Evolutionary conservation across 64 coral and sea anemone species (phyloP).

Genomic region (Orbicella faveolata): DNA sequence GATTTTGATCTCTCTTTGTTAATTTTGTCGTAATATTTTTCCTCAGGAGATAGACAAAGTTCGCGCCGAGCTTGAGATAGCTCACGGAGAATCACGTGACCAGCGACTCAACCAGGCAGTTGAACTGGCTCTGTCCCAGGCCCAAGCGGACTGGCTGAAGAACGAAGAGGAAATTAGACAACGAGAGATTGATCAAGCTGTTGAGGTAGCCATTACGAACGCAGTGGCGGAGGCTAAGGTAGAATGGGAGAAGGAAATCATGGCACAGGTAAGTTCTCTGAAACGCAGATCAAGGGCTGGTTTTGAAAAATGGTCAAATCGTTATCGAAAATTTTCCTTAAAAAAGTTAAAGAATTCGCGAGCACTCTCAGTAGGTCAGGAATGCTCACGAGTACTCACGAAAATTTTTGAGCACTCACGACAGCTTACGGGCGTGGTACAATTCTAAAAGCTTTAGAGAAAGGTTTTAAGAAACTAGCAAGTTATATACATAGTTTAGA

Average conservation of each 20-base stretch:
- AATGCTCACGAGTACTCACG: neutral
- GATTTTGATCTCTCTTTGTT: neutral
- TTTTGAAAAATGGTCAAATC: neutral
- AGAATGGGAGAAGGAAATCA: constrained; percentile 79
- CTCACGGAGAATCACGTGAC: constrained; percentile 4
- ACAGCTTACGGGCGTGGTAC: too few relatives aligned
- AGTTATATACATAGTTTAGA: too few relatives aligned
- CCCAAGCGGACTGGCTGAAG: constrained; percentile 73
- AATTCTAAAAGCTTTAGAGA: too few relatives aligned
- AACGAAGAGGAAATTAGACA: constrained; percentile 76
- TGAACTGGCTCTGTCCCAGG: constrained; percentile 62
- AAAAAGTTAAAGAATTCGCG: neutral
- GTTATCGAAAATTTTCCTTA: neutral
- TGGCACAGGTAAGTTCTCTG: constrained; percentile 19
- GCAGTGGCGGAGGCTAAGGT: constrained; percentile 84
- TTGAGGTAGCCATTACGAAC: constrained; percentile 82
- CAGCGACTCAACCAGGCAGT: constrained; percentile 61
- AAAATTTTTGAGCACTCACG: neutral
- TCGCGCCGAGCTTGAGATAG: constrained; percentile 51
- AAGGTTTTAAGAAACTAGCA: too few relatives aligned
- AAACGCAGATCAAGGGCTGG: too few relatives aligned
- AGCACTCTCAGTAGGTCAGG: neutral
- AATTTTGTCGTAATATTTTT: neutral
- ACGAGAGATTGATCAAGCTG: constrained; percentile 77
- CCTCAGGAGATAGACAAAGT: constrained; percentile 50